Base-by-base conservation (phyloP, 2,888 invertebrate genomes). In the Glyphotaelius pellucidus region DNA sequence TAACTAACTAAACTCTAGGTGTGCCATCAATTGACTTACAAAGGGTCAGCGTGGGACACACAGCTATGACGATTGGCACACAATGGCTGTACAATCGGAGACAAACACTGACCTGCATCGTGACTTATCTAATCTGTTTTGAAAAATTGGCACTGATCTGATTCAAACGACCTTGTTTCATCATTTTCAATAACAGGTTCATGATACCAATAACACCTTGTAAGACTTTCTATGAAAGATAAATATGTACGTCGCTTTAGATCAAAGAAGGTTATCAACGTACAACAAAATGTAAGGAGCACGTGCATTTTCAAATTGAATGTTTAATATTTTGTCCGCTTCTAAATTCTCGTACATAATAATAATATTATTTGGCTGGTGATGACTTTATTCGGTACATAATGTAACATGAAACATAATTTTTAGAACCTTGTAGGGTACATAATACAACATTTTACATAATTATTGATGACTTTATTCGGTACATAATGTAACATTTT, bases 1-100 rank as follows among this genome's bases (percentile, higher is more conserved):
- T 93, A 90, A 88, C 90, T 93, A 90, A 88, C 90, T 87, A 90
- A 90, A 86, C 80, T 85, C 35, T 92, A 93, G 93, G 93, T 90
- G 93, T 91, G 91, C 85, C 89, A 88, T 86, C 93, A 93, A 93
- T 93, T 93, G 91, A 31, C 79, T 85, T 52, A 93, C 91, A 90
- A 92, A 92, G 90, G 92, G 85, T 85, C 91, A 67, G 83, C 83
- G 86, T 52, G 83, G 32, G 38, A 52, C 67, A 92, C 79, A 47
- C 32, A 30, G 80, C 35, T 35, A 79, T 25, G 83, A 14, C 81
- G 79, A 30, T 30, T 80, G 80, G 1, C 84, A 15, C 35, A 85
- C 83, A 67, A 67, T 67, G 67, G 67, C 67, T 4, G 25, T 67
- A 91, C 83, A 90, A 91, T 90, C 35, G 84, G 4, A 32, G 89